Percentiles rank a stretch among this genome's conserved stretches.
phyloP scores from a whole-genome alignment of 2,888 invertebrate genomes.

The Protophormia terraenovae region DNA sequence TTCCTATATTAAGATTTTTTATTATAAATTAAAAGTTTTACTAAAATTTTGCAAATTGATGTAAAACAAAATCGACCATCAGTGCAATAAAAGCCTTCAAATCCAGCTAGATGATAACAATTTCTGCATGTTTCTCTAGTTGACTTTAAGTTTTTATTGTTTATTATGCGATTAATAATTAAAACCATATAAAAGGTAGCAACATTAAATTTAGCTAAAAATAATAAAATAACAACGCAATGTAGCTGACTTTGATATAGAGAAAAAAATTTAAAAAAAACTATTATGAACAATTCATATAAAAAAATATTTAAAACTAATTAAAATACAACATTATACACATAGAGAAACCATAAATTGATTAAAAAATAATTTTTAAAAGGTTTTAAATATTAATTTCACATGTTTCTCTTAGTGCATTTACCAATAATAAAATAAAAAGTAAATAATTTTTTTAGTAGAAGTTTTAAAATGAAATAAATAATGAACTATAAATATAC shows the following conservation, averaged over 20 bases:
- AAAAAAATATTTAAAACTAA: background rate
- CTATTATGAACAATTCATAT: slow-evolving; percentile 7
- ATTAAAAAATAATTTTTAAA: background rate
- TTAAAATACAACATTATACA: background rate
- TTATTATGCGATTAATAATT: slow-evolving; percentile 22
- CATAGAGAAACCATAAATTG: background rate
- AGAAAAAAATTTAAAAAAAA: background rate
- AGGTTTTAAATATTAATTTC: background rate
- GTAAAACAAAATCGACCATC: slow-evolving; percentile 10
- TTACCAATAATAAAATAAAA: background rate
- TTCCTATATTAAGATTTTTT: background rate
- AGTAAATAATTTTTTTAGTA: slow-evolving; percentile 31
- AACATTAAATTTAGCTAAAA: slow-evolving; percentile 39
- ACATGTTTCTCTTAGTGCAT: background rate
- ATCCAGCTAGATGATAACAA: background rate
- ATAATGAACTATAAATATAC: slow-evolving; percentile 55
- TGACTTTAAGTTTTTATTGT: slow-evolving; percentile 1
- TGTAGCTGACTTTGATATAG: slow-evolving; percentile 35
- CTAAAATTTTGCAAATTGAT: background rate
- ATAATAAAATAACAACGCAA: slow-evolving; percentile 22
- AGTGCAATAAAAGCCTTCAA: slow-evolving; percentile 18
- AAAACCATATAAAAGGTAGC: slow-evolving; percentile 27
- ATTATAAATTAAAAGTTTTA: background rate
- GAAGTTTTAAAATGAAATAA: slow-evolving; percentile 36
- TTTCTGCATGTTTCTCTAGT: background rate